These are phyloP conservation scores for Melospiza georgiana DNA, from an alignment of 2,113 vertebrate genomes.

Conservation along the genomic window DNA sequence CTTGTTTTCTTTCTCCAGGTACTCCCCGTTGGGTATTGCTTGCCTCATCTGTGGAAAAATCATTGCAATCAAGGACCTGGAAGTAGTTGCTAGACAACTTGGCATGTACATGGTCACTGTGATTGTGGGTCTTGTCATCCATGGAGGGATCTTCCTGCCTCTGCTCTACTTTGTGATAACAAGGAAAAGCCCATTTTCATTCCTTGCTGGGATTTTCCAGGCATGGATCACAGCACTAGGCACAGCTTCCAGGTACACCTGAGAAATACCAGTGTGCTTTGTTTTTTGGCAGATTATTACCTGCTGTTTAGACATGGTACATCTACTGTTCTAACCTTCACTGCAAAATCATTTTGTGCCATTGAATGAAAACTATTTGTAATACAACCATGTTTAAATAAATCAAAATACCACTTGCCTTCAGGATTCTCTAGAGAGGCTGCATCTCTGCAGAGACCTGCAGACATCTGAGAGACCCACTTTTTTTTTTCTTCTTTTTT, in stretches of 20 bases:
- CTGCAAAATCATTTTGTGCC: background rate
- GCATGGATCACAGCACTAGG: constrained; percentile 98
- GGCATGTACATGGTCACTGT: constrained; percentile 99
- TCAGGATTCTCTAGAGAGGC: background rate
- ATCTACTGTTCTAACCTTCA: background rate
- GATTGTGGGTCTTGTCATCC: constrained; percentile 95
- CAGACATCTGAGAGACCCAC: background rate
- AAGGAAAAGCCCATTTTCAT: constrained; percentile 96
- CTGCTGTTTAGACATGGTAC: background rate
- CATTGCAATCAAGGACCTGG: constrained; percentile 96
- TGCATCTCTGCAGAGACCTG: background rate
- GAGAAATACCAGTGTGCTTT: constrained; percentile 2
- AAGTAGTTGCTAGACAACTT: constrained; percentile 93
- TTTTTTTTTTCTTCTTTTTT: background rate
- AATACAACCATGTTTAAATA: background rate
- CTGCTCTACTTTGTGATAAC: constrained; percentile 94
- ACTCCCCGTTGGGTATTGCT: constrained; percentile 96
- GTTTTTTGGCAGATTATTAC: background rate
- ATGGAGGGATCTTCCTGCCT: constrained; percentile 95
- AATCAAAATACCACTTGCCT: background rate
- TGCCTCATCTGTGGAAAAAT: constrained; percentile 99
- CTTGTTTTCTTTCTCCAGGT: constrained; percentile 78
- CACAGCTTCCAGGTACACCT: constrained; percentile 92
- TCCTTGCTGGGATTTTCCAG: constrained; percentile 97
- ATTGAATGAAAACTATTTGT: background rate